These are phyloP conservation scores for Climacteris rufus DNA, from an alignment of 2,113 vertebrate species.

Conservation along the genomic window DNA sequence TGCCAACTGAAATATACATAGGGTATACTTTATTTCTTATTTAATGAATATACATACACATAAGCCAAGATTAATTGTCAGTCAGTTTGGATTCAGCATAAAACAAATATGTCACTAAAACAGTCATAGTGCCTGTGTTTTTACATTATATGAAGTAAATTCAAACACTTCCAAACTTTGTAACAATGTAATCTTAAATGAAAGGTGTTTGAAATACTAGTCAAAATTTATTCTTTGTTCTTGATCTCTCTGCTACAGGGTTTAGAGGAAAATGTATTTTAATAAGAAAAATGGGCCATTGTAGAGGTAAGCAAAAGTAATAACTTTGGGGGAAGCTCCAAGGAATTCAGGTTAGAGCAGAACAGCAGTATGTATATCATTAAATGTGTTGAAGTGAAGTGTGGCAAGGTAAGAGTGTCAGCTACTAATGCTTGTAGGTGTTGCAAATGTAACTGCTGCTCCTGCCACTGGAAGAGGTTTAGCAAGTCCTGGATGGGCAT, in stretches of 20 bases:
- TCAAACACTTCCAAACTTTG: neutral
- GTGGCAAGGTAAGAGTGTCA: neutral
- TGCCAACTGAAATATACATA: neutral
- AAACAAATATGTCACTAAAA: neutral
- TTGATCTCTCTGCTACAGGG: neutral
- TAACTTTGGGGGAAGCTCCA: neutral
- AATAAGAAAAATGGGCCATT: neutral
- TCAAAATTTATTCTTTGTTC: neutral
- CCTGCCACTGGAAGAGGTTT: neutral
- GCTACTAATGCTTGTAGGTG: neutral
- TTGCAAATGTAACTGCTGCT: neutral
- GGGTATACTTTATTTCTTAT: neutral
- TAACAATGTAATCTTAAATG: neutral
- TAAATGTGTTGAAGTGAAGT: neutral
- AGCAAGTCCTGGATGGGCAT: neutral
- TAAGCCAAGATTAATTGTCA: neutral
- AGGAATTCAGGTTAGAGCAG: neutral
- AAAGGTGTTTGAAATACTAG: neutral
- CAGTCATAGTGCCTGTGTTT: neutral
- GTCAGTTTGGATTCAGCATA: neutral
- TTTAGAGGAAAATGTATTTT: neutral
- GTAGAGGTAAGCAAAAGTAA: neutral
- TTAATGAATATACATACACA: neutral
- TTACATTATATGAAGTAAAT: neutral
- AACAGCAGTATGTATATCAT: too few relatives aligned